Base-by-base conservation (phyloP, 2,797 vertebrate genomes). In the Danio tinwini region DNA sequence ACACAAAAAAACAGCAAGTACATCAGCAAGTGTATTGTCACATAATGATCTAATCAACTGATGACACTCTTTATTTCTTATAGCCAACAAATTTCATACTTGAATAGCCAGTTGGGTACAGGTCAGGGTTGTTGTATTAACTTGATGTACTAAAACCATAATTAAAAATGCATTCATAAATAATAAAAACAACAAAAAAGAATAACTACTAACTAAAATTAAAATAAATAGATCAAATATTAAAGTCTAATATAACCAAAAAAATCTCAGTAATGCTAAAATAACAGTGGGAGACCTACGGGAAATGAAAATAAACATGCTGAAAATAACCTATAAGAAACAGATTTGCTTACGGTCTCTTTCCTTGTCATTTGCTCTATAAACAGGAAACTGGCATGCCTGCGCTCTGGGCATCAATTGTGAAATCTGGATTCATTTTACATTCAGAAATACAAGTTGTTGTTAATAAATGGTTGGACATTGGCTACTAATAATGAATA, bases 1-100 rank as follows among this genome's bases (percentile, higher is more conserved):
- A 50, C 67, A 70, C 49, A 70, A 62, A 61, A 16, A n/a, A n/a
- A n/a, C n/a, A n/a, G n/a, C n/a, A 19, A 21, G 13, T 37, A 62
- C 59, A 62, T 62, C 7, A n/a, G 37, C 37, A 7, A 16, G 6
- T 39, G 58, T 61, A 39, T 61, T 16, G 7, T 39, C 7, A 61
- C 16, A 37, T 61, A 7, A 61, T 61, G 16, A 61, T 39, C 29
- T 29, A 61, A 16, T 58, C 11, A 9, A 29, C 10, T 56, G 16
- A 55, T 55, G 19, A 11, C 17, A 56, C 1, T 56, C 17, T 56
- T 56, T 56, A 56, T 56, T 56, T 56, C n/a, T n/a, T n/a, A n/a
- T n/a, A n/a, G n/a, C n/a, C n/a, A n/a, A n/a, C n/a, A n/a, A n/a
- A n/a, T n/a, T n/a, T n/a, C n/a, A n/a, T n/a, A n/a, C n/a, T n/a